Percentiles rank a stretch among this genome's conserved stretches.
Conservation (phyloP, 2,888 invertebrate species). For the Dasypolia templi region DNA sequence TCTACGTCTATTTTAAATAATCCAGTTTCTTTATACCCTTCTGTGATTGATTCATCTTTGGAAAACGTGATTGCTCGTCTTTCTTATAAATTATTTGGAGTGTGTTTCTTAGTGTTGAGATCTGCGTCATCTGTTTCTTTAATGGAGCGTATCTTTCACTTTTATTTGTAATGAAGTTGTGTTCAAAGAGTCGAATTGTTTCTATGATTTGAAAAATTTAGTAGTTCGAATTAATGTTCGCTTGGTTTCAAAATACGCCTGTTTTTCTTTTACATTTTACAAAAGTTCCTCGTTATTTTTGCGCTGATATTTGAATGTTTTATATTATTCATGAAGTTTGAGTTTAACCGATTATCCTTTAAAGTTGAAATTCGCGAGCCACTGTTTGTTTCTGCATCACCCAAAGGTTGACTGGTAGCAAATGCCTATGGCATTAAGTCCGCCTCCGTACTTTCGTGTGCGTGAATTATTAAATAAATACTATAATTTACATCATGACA, state of each 20-base stretch:
- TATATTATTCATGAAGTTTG: background rate
- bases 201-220: constrained; percentile 20
- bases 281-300: background rate
- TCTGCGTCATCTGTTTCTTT: constrained; percentile 25
- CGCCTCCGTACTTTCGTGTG: no score
- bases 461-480: no score
- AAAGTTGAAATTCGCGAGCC: no score
- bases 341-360: no score
- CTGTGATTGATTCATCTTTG: constrained; percentile 52
- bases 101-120: constrained; percentile 20
- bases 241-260: constrained; percentile 1
- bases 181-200: constrained; percentile 9
- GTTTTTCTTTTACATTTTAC: background rate
- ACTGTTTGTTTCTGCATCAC: no score
- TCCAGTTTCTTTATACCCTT: constrained; percentile 36
- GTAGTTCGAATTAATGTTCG: background rate
- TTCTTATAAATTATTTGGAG: constrained; percentile 37
- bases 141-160: constrained; percentile 5
- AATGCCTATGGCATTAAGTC: no score
- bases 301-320: background rate
- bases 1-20: constrained; percentile 62
- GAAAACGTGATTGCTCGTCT: constrained; percentile 18
- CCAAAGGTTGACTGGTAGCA: no score
- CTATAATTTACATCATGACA: background rate
- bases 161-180: constrained; percentile 35